Conservation (phyloP, 2,888 invertebrate species). For the Pammene fasciana region DNA sequence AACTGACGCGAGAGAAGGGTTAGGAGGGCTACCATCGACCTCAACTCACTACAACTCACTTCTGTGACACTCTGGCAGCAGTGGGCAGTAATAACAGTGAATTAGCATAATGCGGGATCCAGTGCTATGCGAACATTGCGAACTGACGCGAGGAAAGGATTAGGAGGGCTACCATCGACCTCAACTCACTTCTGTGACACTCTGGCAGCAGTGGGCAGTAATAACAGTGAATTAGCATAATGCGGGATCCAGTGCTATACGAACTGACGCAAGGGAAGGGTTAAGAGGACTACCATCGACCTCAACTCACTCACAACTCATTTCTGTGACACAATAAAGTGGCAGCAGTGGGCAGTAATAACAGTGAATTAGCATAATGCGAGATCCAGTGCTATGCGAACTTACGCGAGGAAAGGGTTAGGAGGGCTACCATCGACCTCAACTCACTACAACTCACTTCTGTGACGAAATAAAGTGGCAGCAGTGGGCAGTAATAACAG, state of each 20-base stretch:
- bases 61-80: too few species aligned
- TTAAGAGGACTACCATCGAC: too few species aligned
- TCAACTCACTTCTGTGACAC: conserved; percentile 9
- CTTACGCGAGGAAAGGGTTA: conserved; percentile 18
- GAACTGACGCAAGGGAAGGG: too few species aligned
- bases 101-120: too few species aligned
- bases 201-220: too few species aligned
- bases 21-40: conserved; percentile 1
- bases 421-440: background rate
- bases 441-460: conserved; percentile 26
- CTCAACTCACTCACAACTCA: too few species aligned
- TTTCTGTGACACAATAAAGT: conserved; percentile 2
- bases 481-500: too few species aligned
- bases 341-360: conserved; percentile 37
- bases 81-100: too few species aligned
- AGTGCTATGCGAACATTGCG: too few species aligned
- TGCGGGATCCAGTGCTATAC: too few species aligned
- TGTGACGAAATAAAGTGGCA: too few species aligned
- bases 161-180: conserved; percentile 1
- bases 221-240: too few species aligned
- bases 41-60: conserved; percentile 27
- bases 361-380: conserved; percentile 38
- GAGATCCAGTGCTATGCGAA: conserved; percentile 33
- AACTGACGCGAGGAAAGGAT: conserved; percentile 1
- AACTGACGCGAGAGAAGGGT: conserved; percentile 14